Percentiles rank a stretch among this genome's conserved stretches.
Conservation (phyloP, 2,888 invertebrate genomes). For the Opisthograptis luteolata region DNA sequence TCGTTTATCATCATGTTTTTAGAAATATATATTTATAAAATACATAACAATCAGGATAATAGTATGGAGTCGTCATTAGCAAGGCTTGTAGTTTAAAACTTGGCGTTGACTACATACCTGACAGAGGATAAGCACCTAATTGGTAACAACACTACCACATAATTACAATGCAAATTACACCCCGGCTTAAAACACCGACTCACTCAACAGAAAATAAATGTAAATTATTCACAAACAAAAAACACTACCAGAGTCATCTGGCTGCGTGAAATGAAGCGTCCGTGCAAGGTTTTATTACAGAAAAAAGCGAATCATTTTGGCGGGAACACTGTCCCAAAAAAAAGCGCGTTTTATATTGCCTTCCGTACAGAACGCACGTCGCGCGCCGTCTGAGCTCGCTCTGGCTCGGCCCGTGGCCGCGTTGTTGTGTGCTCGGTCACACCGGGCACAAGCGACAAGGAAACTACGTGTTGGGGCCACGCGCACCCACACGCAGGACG, state of each 20-base stretch:
- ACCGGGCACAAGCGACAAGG: slow-evolving; percentile 56
- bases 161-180: slow-evolving; percentile 64
- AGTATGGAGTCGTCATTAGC: slow-evolving; percentile 19
- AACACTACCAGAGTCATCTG: not conserved
- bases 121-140: slow-evolving; percentile 49
- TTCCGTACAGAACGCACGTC: slow-evolving; percentile 66
- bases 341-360: slow-evolving; percentile 45
- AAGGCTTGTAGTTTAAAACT: slow-evolving; percentile 41
- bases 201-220: slow-evolving; percentile 38
- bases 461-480: too few species aligned
- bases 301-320: slow-evolving; percentile 15
- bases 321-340: slow-evolving; percentile 23
- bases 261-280: not conserved
- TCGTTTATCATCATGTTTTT: too few species aligned
- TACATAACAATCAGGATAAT: not conserved
- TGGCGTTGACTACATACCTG: slow-evolving; percentile 66
- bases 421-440: slow-evolving; percentile 49
- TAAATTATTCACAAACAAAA: slow-evolving; percentile 23
- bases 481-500: too few species aligned
- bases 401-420: too few species aligned
- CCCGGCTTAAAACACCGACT: slow-evolving; percentile 46
- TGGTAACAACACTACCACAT: slow-evolving; percentile 45
- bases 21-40: too few species aligned
- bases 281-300: slow-evolving; percentile 10
- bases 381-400: slow-evolving; percentile 66